These are phyloP conservation scores for Hippoglossus stenolepis DNA, from an alignment of 2,113 vertebrate species.

Conservation along the genomic window DNA sequence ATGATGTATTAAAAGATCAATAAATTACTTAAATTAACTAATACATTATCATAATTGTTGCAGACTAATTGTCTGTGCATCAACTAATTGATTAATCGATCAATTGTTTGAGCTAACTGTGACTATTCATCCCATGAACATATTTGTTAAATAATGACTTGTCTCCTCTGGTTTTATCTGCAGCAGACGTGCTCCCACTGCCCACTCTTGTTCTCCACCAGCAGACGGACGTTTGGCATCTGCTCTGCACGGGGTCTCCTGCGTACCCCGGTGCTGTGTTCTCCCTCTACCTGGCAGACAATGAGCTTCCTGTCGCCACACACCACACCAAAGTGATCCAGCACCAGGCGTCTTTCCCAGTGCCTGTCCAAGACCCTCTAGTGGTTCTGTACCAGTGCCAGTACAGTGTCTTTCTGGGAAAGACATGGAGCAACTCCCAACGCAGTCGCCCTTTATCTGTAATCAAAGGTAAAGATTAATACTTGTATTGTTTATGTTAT, in stretches of 20 bases:
- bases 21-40: no score
- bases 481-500: no score
- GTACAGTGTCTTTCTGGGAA: conserved; percentile 72
- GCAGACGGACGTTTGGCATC: conserved; percentile 52
- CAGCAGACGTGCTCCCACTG: conserved; percentile 57
- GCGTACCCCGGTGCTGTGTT: conserved; percentile 77
- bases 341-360: conserved; percentile 65
- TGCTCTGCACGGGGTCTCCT: conserved; percentile 76
- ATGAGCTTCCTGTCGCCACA: conserved; percentile 14
- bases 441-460: conserved; percentile 64
- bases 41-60: no score
- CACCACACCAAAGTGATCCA: conserved; percentile 8
- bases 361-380: conserved; percentile 61
- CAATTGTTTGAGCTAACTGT: background rate
- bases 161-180: background rate
- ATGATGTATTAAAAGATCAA: no score
- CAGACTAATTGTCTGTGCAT: background rate
- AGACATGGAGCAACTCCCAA: conserved; percentile 62
- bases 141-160: background rate
- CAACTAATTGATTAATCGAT: background rate
- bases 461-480: conserved; percentile 46
- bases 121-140: no score
- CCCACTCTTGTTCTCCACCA: conserved; percentile 72
- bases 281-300: conserved; percentile 68
- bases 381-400: conserved; percentile 74